Percentiles rank a stretch among this genome's conserved stretches.
Evolutionary conservation across 2,113 vertebrate genomes (phyloP).

Genomic region (Piaya cayana): DNA sequence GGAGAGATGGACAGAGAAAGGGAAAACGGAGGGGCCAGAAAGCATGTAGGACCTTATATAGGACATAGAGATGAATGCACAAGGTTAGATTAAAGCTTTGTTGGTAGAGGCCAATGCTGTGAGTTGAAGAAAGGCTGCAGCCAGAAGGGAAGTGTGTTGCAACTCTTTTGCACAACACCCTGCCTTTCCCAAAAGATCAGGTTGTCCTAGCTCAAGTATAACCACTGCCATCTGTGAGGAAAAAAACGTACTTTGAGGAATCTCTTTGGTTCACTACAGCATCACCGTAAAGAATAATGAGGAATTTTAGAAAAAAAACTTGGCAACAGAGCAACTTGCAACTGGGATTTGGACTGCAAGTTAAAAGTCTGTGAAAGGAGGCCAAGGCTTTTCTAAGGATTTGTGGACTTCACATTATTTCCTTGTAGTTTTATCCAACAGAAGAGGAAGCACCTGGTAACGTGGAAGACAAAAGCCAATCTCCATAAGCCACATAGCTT

Average conservation of each 20-base stretch:
- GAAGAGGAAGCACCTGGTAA: conserved; percentile 52
- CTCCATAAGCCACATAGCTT: not conserved
- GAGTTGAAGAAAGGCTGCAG: not conserved
- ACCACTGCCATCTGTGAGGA: not conserved
- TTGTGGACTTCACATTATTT: not conserved
- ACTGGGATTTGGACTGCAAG: not conserved
- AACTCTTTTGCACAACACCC: not conserved
- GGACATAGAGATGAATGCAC: not conserved
- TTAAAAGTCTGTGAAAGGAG: not conserved
- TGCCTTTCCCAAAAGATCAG: not conserved
- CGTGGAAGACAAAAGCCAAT: not conserved
- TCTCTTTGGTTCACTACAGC: not conserved
- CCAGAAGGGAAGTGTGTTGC: accelerated
- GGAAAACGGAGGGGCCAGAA: not conserved
- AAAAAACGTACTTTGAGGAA: not conserved
- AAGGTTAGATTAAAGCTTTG: not conserved
- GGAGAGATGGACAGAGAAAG: not conserved
- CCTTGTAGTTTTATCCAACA: conserved; percentile 7
- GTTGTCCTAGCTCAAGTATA: not conserved
- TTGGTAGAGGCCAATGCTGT: accelerated
- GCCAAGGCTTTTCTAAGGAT: not conserved
- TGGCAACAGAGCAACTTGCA: not conserved
- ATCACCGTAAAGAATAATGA: not conserved
- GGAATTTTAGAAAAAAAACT: not conserved
- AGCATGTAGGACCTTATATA: not conserved